These are phyloP conservation scores for Tortricodes alternella DNA, from an alignment of 2,888 invertebrate species.

Conservation along the genomic window DNA sequence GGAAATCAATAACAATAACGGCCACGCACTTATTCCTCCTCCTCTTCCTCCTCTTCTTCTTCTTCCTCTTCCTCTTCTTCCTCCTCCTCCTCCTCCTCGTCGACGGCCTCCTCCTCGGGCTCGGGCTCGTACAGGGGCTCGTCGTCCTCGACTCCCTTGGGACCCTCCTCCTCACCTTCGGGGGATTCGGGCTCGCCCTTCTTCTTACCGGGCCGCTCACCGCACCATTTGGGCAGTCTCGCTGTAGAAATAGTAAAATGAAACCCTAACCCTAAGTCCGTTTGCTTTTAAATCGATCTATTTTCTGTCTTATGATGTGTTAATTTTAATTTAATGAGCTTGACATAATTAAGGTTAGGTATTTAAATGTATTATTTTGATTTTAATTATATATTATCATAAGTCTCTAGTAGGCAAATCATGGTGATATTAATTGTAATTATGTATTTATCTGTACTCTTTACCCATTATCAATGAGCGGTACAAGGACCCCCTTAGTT, in stretches of 20 bases:
- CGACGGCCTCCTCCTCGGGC: slow-evolving; percentile 88
- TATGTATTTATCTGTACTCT: too few species aligned
- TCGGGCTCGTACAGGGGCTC: slow-evolving; percentile 84
- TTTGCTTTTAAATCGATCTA: too few species aligned
- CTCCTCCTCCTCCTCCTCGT: slow-evolving; percentile 89
- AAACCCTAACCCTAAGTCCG: too few species aligned
- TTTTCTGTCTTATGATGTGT: too few species aligned
- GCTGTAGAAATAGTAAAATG: slow-evolving; percentile 83
- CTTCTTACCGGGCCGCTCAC: slow-evolving; percentile 97
- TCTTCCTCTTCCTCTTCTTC: slow-evolving; percentile 89
- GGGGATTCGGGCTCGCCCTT: slow-evolving; percentile 94
- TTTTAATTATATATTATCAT: too few species aligned
- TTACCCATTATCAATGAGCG: too few species aligned
- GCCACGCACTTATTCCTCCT: slow-evolving; percentile 75
- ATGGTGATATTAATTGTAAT: too few species aligned
- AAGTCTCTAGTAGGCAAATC: too few species aligned
- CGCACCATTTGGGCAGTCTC: slow-evolving; percentile 97
- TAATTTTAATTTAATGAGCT: too few species aligned
- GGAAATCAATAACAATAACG: background rate
- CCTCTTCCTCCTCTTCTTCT: slow-evolving; percentile 85
- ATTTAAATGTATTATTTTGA: too few species aligned
- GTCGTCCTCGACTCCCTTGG: slow-evolving; percentile 89
- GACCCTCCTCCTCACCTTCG: slow-evolving; percentile 95
- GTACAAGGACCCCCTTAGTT: too few species aligned
- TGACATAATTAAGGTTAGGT: too few species aligned